A percentile compares a stretch with the other conserved stretches of the same genome.
Evolutionary conservation across 2,888 invertebrate species (phyloP).

Genomic region (Melieria picta): DNA sequence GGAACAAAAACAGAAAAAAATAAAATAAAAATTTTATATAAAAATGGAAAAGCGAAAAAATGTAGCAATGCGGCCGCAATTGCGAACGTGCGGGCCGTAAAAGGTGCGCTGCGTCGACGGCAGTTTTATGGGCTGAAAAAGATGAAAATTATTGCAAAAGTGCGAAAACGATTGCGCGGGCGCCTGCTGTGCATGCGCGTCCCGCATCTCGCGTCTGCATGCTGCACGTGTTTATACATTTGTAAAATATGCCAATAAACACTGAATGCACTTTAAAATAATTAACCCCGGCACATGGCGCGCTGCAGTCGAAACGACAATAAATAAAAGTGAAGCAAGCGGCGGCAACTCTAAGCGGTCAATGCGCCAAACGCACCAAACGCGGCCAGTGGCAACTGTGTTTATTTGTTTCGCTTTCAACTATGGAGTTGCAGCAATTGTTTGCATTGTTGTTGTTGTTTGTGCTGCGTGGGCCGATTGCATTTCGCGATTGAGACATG

Average conservation of each 20-base stretch:
- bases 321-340: not conserved
- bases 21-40: not conserved
- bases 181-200: not conserved
- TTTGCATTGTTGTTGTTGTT: not conserved
- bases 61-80: constrained; percentile 1
- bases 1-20: not conserved
- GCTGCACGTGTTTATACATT: constrained; percentile 20
- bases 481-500: constrained; percentile 26
- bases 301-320: constrained; percentile 9
- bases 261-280: constrained; percentile 29
- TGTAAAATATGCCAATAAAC: constrained; percentile 25
- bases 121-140: constrained; percentile 26
- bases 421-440: not conserved
- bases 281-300: constrained; percentile 7
- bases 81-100: constrained; percentile 11
- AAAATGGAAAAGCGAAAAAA: constrained; percentile 2
- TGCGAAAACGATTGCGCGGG: constrained; percentile 11
- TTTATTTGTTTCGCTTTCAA: no score
- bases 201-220: no score
- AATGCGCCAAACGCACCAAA: not conserved
- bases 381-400: not conserved
- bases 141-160: constrained; percentile 22
- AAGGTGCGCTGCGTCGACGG: constrained; percentile 16
- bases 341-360: not conserved
- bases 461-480: constrained; percentile 21